Base-by-base conservation (phyloP, 2,797 vertebrate species). In the Channallabes apus region DNA sequence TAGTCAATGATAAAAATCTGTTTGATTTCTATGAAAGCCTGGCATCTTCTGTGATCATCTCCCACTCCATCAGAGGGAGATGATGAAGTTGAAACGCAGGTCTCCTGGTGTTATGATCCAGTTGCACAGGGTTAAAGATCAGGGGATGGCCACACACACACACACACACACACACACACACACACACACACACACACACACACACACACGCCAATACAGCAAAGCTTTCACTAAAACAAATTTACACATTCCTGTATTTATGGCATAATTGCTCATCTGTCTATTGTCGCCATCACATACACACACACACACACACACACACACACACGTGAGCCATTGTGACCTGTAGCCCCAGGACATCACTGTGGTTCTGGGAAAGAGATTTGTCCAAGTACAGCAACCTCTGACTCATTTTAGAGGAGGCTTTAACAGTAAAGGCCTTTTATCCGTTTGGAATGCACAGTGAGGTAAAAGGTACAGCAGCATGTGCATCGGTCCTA, bases 371-470 rank as follows among this genome's bases (percentile, higher is more conserved):
- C 84, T 88, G 87, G 89, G 91, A 90, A 91, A 88, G 89, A 90
- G 90, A 89, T 93, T 91, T 92, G 91, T 94, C 90, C 89, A 89
- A 86, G 88, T 91, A 88, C 51, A 69, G 90, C 85, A 89, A 12
- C 11, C 87, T 90, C 83, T 88, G 87, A 89, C 88, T 93, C 92
- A 92, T 92, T 92, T 92, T 88, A 73, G 83, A 87, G 82, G 18
- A 87, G 92, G 93, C 92, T 94, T 95, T 93, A 92, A 90, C 85
- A 29, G 77, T 85, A 94, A 94, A 95, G 71, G 88, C 64, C 90
- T 86, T 95, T 14, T 95, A 94, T 94, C 87, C 87, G n/a, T 85
- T 86, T 87, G 81, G 85, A 89, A 90, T 87, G 84, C 86, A 87
- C 71, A 51, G 41, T 73, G 59, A 82, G 79, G 82, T 51, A 51